A percentile compares a stretch with the other conserved stretches of the same genome.
phyloP scores from a whole-genome alignment of 2,113 vertebrate species.

The Oreotrochilus melanogaster region DNA sequence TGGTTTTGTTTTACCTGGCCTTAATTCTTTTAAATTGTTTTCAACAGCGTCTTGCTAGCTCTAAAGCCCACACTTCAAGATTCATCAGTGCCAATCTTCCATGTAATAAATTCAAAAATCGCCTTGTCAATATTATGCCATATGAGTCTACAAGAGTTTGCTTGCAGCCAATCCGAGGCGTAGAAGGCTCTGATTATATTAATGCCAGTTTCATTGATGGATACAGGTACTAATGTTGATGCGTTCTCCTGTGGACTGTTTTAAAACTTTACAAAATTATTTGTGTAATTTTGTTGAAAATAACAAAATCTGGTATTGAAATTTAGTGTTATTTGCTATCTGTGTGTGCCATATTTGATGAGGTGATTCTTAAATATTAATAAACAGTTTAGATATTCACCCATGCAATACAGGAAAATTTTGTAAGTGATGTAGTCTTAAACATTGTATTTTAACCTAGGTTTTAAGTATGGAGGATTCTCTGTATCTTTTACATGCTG shows the following conservation, averaged over 20 bases:
- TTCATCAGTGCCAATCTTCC: conserved; percentile 99
- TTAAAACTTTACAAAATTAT: not conserved
- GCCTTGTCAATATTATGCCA: conserved; percentile 99
- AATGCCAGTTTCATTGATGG: conserved; percentile 99
- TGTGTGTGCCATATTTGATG: not conserved
- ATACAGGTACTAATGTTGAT: conserved; percentile 86
- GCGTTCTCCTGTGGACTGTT: not conserved
- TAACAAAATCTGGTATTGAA: not conserved
- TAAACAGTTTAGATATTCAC: not conserved
- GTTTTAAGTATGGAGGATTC: not conserved
- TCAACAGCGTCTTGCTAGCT: conserved; percentile 93
- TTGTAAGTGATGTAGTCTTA: not conserved
- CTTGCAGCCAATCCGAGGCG: conserved; percentile 97
- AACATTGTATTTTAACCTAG: not conserved
- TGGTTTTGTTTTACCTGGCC: not conserved
- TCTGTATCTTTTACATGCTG: not conserved
- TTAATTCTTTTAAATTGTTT: not conserved
- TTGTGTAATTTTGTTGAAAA: not conserved
- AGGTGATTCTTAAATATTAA: not conserved
- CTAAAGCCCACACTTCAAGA: conserved; percentile 98
- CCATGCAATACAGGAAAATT: not conserved
- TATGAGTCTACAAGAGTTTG: conserved; percentile 98
- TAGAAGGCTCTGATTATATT: conserved; percentile 98
- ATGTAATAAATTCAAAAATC: conserved; percentile 99
- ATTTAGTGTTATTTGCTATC: not conserved